Conservation (phyloP, 37 sponge, comb jelly and placozoan genomes). For the Axinella damicornis region DNA sequence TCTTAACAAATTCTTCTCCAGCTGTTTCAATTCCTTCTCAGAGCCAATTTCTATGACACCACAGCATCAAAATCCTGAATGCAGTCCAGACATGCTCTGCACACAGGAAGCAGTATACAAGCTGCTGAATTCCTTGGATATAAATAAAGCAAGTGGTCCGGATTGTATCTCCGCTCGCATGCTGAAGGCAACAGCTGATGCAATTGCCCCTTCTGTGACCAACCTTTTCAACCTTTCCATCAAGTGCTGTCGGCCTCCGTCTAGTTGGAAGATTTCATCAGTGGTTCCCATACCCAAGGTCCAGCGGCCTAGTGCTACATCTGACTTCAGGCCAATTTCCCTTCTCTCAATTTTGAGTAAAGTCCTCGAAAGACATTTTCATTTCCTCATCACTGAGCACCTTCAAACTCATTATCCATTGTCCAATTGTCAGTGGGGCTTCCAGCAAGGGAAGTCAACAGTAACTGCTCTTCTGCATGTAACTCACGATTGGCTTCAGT, state of each 20-base stretch:
- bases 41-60: no score
- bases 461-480: not conserved
- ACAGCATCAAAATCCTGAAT: no score
- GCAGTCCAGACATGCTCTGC: no score
- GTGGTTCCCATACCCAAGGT: not conserved
- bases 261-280: no score
- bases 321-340: not conserved
- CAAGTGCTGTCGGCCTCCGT: not conserved
- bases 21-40: no score
- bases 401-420: not conserved
- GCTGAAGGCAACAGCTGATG: not conserved
- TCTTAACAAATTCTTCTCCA: no score
- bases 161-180: not conserved
- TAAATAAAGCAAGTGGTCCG: no score
- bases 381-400: not conserved
- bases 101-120: no score
- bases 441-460: slow-evolving; percentile 2
- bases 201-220: not conserved
- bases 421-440: not conserved
- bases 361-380: not conserved
- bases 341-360: not conserved
- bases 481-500: not conserved
- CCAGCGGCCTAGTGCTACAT: not conserved
- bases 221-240: not conserved
- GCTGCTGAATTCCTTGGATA: no score